Conservation (phyloP, 1,140 invertebrate genomes). For the Cydia amplana region DNA sequence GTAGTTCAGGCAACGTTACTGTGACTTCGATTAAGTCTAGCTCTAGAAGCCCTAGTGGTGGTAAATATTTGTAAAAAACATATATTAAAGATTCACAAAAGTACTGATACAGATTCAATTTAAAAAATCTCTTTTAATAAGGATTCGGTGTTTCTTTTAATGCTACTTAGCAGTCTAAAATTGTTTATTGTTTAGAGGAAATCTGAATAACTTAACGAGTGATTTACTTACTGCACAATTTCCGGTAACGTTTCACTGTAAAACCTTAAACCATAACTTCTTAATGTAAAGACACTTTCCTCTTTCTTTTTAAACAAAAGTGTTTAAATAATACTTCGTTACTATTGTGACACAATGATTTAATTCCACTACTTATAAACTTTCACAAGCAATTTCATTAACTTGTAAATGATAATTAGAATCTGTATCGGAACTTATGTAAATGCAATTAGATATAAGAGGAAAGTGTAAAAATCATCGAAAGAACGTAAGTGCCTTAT, state of each 20-base stretch:
- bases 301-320: background rate
- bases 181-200: no score
- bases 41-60: slow-evolving; percentile 76
- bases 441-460: slow-evolving; percentile 14
- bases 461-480: slow-evolving; percentile 24
- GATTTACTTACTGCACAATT: background rate
- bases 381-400: background rate
- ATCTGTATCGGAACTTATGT: slow-evolving; percentile 1
- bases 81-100: background rate
- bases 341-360: background rate
- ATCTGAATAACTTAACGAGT: no score
- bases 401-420: background rate
- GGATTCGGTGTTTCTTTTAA: no score
- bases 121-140: background rate
- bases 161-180: no score
- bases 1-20: slow-evolving; percentile 74
- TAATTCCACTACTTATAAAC: background rate
- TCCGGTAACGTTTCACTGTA: background rate
- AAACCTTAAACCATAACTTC: background rate
- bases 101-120: background rate
- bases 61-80: slow-evolving; percentile 49
- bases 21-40: slow-evolving; percentile 78
- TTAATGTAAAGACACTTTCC: background rate
- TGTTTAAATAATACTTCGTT: background rate
- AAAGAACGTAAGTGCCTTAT: slow-evolving; percentile 26